A percentile compares a stretch with the other conserved stretches of the same genome.
Evolutionary conservation across 2,797 vertebrate genomes (phyloP).

Genomic region (Pitangus sulphuratus): DNA sequence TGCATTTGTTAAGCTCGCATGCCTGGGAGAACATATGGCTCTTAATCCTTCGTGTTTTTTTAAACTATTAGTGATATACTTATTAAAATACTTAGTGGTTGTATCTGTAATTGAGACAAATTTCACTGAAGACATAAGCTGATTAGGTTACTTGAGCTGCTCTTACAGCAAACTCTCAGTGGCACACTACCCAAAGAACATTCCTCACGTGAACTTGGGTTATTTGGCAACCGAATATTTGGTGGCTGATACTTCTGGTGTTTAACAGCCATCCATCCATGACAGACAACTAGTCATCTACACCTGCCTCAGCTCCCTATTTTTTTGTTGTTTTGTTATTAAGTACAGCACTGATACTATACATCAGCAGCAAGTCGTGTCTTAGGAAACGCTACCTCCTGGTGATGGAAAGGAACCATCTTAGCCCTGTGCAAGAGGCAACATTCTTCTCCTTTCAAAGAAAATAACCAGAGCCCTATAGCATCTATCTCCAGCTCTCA

Average conservation of each 20-base stretch:
- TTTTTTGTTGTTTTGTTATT: background rate
- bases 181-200: background rate
- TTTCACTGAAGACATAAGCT: background rate
- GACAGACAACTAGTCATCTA: background rate
- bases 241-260: background rate
- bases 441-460: background rate
- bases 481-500: background rate
- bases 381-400: background rate
- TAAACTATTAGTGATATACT: background rate
- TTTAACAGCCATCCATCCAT: background rate
- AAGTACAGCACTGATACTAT: background rate
- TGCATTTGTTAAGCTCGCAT: background rate
- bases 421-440: background rate
- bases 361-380: background rate
- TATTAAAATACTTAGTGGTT: background rate
- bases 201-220: fast-evolving
- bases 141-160: background rate
- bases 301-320: background rate
- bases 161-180: background rate
- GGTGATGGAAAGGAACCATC: background rate
- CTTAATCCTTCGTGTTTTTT: background rate
- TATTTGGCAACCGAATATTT: background rate
- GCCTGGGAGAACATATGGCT: slow-evolving; percentile 15
- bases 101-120: slow-evolving; percentile 33
- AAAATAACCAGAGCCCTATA: background rate